Evolutionary conservation across 2,797 vertebrate genomes (phyloP).

Genomic region (Ciconia nigra): DNA sequence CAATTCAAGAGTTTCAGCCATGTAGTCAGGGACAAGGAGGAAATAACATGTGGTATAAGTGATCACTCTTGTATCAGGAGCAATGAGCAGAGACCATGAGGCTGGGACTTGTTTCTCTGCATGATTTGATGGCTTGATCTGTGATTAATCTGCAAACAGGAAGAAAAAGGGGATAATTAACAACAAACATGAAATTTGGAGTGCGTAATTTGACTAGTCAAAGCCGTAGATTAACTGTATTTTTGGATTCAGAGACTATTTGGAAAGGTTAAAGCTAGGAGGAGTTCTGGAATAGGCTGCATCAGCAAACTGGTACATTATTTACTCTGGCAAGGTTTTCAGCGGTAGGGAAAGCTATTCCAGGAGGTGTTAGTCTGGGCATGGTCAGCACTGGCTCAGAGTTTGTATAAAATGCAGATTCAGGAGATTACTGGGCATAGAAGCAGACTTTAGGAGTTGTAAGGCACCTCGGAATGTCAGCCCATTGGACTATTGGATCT

Average conservation of each 20-base stretch:
- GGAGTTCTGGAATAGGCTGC: constrained; percentile 47
- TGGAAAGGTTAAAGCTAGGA: constrained; percentile 38
- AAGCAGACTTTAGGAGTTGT: neutral
- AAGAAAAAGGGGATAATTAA: neutral
- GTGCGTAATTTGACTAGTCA: neutral
- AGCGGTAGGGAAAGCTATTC: neutral
- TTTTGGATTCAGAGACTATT: constrained; percentile 8
- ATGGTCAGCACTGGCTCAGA: constrained; percentile 30
- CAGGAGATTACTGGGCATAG: constrained; percentile 30
- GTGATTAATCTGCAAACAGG: neutral
- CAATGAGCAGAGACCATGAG: neutral
- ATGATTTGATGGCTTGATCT: neutral
- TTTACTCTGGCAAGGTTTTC: constrained; percentile 46
- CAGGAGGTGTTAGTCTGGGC: constrained; percentile 59
- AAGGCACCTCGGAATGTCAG: constrained; percentile 10
- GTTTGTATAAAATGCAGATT: constrained; percentile 58
- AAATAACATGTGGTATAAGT: neutral
- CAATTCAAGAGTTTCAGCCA: neutral
- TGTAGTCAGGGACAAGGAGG: neutral
- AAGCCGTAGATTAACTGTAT: constrained; percentile 17
- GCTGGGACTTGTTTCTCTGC: neutral
- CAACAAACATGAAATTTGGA: constrained; percentile 1
- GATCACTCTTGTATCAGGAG: neutral
- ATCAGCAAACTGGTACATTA: constrained; percentile 31
- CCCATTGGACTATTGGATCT: neutral